Evolutionary conservation across 2,888 invertebrate species (phyloP), one percentile per base, ranked within the genome.

Genomic region (Lasioglossum villosulum): DNA sequence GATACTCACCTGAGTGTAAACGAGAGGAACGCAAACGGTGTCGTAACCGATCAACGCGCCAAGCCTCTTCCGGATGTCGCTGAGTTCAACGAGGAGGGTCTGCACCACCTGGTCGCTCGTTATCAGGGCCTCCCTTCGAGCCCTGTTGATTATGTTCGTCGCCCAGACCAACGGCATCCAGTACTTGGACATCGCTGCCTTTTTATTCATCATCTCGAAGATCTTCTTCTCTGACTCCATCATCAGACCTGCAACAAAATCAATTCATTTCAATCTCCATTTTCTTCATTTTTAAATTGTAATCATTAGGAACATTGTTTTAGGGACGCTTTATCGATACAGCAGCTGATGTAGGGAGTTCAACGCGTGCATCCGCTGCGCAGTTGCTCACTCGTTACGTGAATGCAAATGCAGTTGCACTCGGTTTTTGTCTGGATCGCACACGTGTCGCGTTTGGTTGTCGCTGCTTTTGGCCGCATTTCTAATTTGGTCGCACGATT

Each of bases 121-220:
- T 90, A 98, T 98, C 80, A 98, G 96, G 0, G 97, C 97, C 92
- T 98, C 98, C 93, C 98, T 98, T 84, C 98, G 96, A 6, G 98
- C 98, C 82, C 98, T 96, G 95, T 98, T 98, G 90, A 98, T 98
- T 87, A 98, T 98, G 94, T 98, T 98, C 8, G 98, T 98, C 68
- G 98, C 98, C 98, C 98, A 98, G 27, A 98, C 98, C 77, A 98
- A 95, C 0, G 98, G 98, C 97, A 98, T 98, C 98, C 98, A 98
- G 94, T 98, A 98, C 96, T 97, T 97, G 23, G 98, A 98, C 97
- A 98, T 98, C 5, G 98, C 97, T 91, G 98, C 98, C 94, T 98
- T 98, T 23, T 97, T 97, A 94, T 98, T 98, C 97, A 98, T 97
- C 93, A 98, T 97, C 94, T 98, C 98, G 94, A 98, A 98, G 78